Percentiles rank a stretch among this genome's conserved stretches.
phyloP scores from a whole-genome alignment of 2,797 vertebrate species.

The Enteromius thamalakanensis region DNA sequence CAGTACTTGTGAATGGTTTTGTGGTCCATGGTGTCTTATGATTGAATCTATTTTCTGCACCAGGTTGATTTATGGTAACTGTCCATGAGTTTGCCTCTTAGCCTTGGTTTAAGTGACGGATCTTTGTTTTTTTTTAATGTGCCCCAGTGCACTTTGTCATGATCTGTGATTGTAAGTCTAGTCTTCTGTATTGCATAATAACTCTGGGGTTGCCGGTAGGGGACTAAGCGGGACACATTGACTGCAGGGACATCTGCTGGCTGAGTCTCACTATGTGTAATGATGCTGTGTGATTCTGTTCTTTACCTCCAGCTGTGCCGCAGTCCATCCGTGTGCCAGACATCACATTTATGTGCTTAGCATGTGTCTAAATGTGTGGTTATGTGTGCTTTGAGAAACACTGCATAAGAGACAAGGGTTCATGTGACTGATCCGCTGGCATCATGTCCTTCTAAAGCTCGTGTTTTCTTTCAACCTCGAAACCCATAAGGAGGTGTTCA shows the following conservation, averaged over 20 bases:
- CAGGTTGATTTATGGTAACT: neutral
- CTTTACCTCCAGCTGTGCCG: slow-evolving; percentile 23
- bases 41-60: neutral
- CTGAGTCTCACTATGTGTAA: slow-evolving; percentile 1
- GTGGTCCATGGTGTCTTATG: neutral
- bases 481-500: neutral
- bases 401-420: neutral
- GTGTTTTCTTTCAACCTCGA: neutral
- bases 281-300: slow-evolving; percentile 13
- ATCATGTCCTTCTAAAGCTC: neutral
- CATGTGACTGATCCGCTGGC: neutral
- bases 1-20: too few species aligned
- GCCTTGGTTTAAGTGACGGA: neutral
- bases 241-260: slow-evolving; percentile 43
- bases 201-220: neutral
- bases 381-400: slow-evolving; percentile 32
- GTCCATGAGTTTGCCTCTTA: neutral
- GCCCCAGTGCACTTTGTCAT: slow-evolving; percentile 12
- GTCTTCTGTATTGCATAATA: slow-evolving; percentile 18
- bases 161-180: slow-evolving; percentile 28
- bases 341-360: slow-evolving; percentile 45
- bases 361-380: slow-evolving; percentile 35
- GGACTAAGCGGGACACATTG: neutral
- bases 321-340: slow-evolving; percentile 20
- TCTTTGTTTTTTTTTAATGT: neutral